Base-by-base conservation (phyloP, 2,113 vertebrate genomes). In the Anthoscopus minutus region DNA sequence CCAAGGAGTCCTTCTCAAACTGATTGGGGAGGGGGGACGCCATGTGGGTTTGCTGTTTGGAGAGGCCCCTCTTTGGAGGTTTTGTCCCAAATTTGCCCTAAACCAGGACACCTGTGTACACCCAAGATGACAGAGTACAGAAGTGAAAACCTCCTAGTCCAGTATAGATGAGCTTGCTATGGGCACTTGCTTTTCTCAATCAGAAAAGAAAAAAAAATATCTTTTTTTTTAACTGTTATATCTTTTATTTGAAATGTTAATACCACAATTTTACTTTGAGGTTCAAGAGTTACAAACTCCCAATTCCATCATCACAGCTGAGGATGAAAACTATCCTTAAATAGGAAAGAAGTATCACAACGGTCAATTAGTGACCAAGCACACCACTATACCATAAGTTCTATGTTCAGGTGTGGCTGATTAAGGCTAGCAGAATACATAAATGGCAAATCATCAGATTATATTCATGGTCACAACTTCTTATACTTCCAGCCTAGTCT, bases 311-410 rank as follows among this genome's bases (percentile, higher is more conserved):
- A 93, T 78, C 85, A 89, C 77, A 76, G 58, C 80, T 93, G 51
- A 92, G 91, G 80, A 81, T 48, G 47, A 93, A 97, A 96, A 79
- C 24, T 77, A 88, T 48, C 35, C 79, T 79, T 85, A 83, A 94
- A 83, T 47, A 92, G n/a, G 48, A 89, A 70, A 48, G 78, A 89
- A 92, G 74, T 62, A 89, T 48, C 69, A 90, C 67, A 24, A 66
- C 6, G 70, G 44, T 70, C 27, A 72, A 44, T 38, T 69, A 88
- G 65, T 44, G 11, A 94, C 61, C 53, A 67, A 56, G 23, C 37
- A 83, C 45, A 89, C 1, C 16, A 80, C 19, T 13, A 40, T 17
- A 23, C 38, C 47, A 17, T 28, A 53, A 44, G 19, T 56, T 90
- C 12, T 6, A 28, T 9, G 37, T 54, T 54, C 64, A 57, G 35